Evolutionary conservation across 2,888 invertebrate genomes (phyloP).

Genomic region (Ectropis crepuscularia): DNA sequence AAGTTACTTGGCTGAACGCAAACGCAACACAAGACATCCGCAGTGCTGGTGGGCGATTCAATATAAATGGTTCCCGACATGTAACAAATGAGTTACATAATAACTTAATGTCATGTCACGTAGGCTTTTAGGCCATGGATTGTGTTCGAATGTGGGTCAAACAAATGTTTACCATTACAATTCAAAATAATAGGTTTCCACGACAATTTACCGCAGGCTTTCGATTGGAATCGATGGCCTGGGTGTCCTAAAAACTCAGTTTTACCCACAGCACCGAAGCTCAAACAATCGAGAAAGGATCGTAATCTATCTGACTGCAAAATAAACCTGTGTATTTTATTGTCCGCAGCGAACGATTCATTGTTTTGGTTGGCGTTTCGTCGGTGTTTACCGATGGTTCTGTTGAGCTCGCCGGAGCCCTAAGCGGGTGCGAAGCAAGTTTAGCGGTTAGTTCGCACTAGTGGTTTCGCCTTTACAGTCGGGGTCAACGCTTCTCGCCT

Average conservation of each 20-base stretch:
- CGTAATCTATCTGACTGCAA: conserved; percentile 29
- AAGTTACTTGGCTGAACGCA: conserved; percentile 27
- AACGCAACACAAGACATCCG: conserved; percentile 35
- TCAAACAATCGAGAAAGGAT: conserved; percentile 28
- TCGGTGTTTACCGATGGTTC: conserved; percentile 35
- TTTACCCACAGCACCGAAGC: conserved; percentile 18
- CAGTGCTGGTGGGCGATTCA: conserved; percentile 43
- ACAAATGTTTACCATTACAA: conserved; percentile 42
- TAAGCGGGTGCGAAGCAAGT: conserved; percentile 27
- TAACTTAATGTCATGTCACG: conserved; percentile 57
- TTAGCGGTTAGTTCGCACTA: conserved; percentile 65
- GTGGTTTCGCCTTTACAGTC: conserved; percentile 66
- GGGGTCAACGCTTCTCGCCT: conserved; percentile 80
- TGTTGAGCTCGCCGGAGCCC: conserved; percentile 26
- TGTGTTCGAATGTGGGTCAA: conserved; percentile 61
- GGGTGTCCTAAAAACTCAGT: conserved; percentile 23
- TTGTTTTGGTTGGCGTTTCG: conserved; percentile 39
- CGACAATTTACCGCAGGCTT: conserved; percentile 20
- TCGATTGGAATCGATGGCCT: conserved; percentile 22
- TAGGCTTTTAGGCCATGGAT: conserved; percentile 63
- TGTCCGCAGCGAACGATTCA: conserved; percentile 31
- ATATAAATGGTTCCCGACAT: conserved; percentile 43
- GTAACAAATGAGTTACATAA: conserved; percentile 46
- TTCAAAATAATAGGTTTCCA: conserved; percentile 32
- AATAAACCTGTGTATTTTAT: conserved; percentile 41